These are phyloP conservation scores for Sylvicola fuscatus DNA, from an alignment of 2,888 invertebrate genomes.

Conservation along the genomic window DNA sequence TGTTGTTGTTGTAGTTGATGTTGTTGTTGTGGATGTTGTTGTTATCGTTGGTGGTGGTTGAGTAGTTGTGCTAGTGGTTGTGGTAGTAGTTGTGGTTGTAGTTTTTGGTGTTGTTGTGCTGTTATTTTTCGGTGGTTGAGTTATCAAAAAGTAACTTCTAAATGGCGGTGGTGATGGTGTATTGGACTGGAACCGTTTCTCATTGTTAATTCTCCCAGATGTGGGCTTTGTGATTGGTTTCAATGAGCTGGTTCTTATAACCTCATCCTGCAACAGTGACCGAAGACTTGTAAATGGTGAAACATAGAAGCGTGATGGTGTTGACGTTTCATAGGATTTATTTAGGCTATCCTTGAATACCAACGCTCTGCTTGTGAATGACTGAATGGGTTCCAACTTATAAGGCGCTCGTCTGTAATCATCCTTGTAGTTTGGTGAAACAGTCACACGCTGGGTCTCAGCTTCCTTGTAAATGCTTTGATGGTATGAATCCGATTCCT, in stretches of 20 bases:
- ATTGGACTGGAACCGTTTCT: too few species aligned
- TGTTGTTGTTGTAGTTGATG: slow-evolving; percentile 4
- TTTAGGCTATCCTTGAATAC: slow-evolving; percentile 21
- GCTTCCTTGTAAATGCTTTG: not conserved
- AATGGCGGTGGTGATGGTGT: slow-evolving; percentile 12
- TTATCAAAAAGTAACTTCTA: slow-evolving; percentile 16
- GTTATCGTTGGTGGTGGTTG: slow-evolving; percentile 10
- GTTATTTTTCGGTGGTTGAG: slow-evolving; percentile 11
- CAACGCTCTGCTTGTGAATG: slow-evolving; percentile 20
- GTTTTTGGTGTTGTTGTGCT: slow-evolving; percentile 1
- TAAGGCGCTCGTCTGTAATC: not conserved
- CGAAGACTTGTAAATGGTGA: slow-evolving; percentile 32
- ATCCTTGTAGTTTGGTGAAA: not conserved
- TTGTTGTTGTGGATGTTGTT: slow-evolving; percentile 8
- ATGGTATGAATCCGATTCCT: too few species aligned
- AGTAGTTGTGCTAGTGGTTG: slow-evolving; percentile 8
- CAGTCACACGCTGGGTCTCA: not conserved
- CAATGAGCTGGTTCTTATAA: slow-evolving; percentile 12
- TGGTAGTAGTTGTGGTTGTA: slow-evolving; percentile 9
- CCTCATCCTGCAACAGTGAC: slow-evolving; percentile 25
- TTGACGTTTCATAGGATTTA: slow-evolving; percentile 17
- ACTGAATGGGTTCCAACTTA: too few species aligned
- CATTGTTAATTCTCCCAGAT: slow-evolving; percentile 1
- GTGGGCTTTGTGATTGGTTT: slow-evolving; percentile 11
- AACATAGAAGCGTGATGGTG: slow-evolving; percentile 22